Evolutionary conservation across 2,797 vertebrate genomes (phyloP), one percentile per base, ranked within the genome.

Genomic region (Sphenodon punctatus): DNA sequence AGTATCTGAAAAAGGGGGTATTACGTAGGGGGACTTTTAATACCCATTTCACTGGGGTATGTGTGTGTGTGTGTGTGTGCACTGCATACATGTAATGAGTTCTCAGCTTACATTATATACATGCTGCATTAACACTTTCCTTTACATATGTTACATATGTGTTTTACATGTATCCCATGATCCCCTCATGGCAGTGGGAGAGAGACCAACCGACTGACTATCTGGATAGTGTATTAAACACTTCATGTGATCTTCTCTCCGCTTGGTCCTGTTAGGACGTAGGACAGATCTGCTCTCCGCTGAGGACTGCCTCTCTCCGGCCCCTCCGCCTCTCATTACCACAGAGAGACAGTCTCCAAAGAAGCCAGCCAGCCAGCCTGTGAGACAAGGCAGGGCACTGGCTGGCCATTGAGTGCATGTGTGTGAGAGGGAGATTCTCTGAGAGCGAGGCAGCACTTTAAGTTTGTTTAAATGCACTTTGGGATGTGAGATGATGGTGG

Each of bases 201-300:
- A n/a, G n/a, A n/a, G n/a, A n/a, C n/a, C n/a, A n/a, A n/a, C n/a
- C n/a, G n/a, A n/a, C n/a, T n/a, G n/a, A n/a, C n/a, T n/a, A n/a
- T n/a, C n/a, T n/a, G n/a, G n/a, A n/a, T n/a, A n/a, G n/a, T n/a
- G n/a, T 81, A 65, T 69, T 67, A 23, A 86, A 87, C 83, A 19
- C 27, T 80, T 83, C 22, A 67, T 78, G 66, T 78, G 45, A 81
- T 5, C 55, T 80, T 17, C 80, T 88, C 75, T 66, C 75, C 73
- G 65, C 82, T 42, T 75, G 13, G 45, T 0, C 16, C 51, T 38
- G 71, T 66, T 45, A 61, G 58, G 70, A 71, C 63, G 23, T 71
- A 69, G 76, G 51, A 43, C 12, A 2, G n/a, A 68, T 38, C 66
- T 53, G 39, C 17, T 46, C 75, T 51, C 67, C 66, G n/a, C 22